phyloP scores from a whole-genome alignment of 2,113 vertebrate genomes.

The Corythornis madagascariensis region DNA sequence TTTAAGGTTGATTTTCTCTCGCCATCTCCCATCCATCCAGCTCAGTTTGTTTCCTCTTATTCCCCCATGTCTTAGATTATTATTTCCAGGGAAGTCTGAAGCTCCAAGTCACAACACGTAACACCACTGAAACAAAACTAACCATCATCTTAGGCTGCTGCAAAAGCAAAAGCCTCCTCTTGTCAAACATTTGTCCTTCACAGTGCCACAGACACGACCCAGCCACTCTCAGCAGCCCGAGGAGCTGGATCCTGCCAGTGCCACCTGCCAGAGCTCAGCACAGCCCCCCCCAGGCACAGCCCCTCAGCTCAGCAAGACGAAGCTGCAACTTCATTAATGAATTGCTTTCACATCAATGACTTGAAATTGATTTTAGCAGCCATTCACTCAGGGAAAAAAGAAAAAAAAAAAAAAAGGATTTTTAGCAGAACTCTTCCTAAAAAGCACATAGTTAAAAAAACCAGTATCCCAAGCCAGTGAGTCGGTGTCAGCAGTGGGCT shows the following conservation, averaged over 20 bases:
- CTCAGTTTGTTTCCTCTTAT: neutral
- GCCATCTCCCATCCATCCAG: neutral
- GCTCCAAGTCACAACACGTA: neutral
- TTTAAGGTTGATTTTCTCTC: neutral
- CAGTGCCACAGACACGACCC: fast-evolving
- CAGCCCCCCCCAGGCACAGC: neutral
- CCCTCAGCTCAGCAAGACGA: neutral
- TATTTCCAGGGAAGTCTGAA: neutral
- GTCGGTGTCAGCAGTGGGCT: neutral
- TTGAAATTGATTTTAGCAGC: neutral
- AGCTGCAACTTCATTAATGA: neutral
- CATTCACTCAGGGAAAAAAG: neutral
- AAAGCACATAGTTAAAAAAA: neutral
- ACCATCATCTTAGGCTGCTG: neutral
- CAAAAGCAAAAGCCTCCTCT: neutral
- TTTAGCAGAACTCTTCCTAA: neutral
- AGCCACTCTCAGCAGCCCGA: neutral
- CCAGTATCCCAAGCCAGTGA: neutral
- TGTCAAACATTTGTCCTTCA: neutral
- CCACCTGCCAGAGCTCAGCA: neutral
- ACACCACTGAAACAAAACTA: neutral
- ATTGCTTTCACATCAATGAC: neutral
- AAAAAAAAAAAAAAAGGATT: neutral
- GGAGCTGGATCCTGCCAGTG: neutral
- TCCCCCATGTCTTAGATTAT: neutral